These are phyloP conservation scores for Salarias fasciatus DNA, from an alignment of 2,797 vertebrate genomes.

Conservation along the genomic window DNA sequence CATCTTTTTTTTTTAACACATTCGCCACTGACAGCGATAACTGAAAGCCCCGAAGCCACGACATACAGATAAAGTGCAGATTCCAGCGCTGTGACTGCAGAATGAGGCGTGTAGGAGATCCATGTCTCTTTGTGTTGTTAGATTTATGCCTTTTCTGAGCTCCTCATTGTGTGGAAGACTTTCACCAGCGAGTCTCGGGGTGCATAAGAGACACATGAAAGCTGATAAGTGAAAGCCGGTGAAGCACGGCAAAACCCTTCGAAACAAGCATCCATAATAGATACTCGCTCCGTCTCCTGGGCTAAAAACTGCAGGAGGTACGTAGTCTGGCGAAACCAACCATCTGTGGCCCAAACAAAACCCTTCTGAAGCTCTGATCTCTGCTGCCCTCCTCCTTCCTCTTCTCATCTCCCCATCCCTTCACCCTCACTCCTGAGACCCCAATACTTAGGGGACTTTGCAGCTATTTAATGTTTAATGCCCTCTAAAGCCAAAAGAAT, in stretches of 20 bases:
- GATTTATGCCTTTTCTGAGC: too few relatives aligned
- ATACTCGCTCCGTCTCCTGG: slow-evolving; percentile 65
- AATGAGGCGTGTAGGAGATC: too few relatives aligned
- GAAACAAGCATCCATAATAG: slow-evolving; percentile 80
- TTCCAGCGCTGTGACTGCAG: too few relatives aligned
- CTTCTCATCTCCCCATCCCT: slow-evolving; percentile 26
- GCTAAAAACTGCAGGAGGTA: slow-evolving; percentile 67
- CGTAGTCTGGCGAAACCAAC: slow-evolving; percentile 53
- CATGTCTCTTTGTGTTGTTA: too few relatives aligned
- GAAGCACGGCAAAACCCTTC: slow-evolving; percentile 47
- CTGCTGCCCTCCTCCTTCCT: slow-evolving; percentile 27
- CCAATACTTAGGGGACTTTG: slow-evolving; percentile 75
- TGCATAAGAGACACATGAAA: slow-evolving; percentile 39
- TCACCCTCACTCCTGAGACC: slow-evolving; percentile 49
- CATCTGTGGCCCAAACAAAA: slow-evolving; percentile 76
- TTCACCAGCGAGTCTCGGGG: too few relatives aligned
- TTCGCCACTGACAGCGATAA: too few relatives aligned
- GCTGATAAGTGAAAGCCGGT: slow-evolving; percentile 54
- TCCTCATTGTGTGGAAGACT: too few relatives aligned
- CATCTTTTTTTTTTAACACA: too few relatives aligned
- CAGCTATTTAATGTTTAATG: slow-evolving; percentile 84
- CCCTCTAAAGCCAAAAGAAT: slow-evolving; percentile 80
- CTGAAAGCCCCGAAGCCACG: too few relatives aligned
- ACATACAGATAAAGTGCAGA: too few relatives aligned
- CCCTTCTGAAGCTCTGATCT: slow-evolving; percentile 70